phyloP scores from a whole-genome alignment of 2,888 invertebrate genomes.

The Hermodice carunculata region DNA sequence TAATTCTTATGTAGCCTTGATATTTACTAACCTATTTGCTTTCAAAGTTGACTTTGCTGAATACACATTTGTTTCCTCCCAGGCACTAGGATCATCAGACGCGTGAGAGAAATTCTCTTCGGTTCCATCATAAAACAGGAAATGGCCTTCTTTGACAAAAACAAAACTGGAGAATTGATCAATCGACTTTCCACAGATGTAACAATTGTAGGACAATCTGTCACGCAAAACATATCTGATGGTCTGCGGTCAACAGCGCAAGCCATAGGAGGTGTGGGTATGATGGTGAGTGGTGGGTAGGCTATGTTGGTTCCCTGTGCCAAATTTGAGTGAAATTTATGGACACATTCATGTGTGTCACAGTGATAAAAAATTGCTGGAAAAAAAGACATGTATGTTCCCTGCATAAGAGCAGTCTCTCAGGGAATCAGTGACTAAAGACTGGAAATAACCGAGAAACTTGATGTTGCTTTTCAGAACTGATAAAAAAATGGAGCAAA shows the following conservation, averaged over 20 bases:
- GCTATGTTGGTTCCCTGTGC: no score
- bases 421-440: no score
- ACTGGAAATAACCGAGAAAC: no score
- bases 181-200: conserved; percentile 93
- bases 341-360: no score
- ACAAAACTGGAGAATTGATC: conserved; percentile 91
- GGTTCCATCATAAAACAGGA: conserved; percentile 87
- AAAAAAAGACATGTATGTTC: no score
- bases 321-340: no score
- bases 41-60: background rate
- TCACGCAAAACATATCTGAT: conserved; percentile 95
- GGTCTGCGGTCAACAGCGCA: conserved; percentile 90
- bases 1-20: no score
- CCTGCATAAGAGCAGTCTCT: no score
- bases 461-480: no score
- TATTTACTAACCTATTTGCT: no score
- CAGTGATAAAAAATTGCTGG: no score
- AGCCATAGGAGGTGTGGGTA: conserved; percentile 87
- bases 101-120: conserved; percentile 83
- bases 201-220: conserved; percentile 88
- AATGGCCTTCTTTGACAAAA: conserved; percentile 90
- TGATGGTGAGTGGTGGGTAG: conserved; percentile 82
- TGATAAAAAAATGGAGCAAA: no score
- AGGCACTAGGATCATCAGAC: conserved; percentile 90
- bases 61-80: conserved; percentile 49